Conservation (phyloP, 64 coral and sea anemone genomes). For the Dendronephthya gigantea region DNA sequence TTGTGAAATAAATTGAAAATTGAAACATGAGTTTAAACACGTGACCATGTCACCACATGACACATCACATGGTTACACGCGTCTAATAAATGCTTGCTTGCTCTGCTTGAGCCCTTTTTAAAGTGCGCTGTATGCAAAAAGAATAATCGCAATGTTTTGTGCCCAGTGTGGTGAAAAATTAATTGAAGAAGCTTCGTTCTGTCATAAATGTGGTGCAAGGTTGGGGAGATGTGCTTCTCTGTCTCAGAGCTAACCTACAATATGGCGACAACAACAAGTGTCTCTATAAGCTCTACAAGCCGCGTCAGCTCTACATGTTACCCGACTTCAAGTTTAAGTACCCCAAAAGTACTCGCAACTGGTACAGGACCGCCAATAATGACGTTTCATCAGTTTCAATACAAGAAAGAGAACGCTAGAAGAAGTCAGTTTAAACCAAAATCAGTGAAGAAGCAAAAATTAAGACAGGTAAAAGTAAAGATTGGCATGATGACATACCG, state of each 20-base stretch:
- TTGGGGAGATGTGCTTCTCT: not conserved
- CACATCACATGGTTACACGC: not conserved
- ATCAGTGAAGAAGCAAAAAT: not conserved
- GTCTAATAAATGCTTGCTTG: not conserved
- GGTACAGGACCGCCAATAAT: not conserved
- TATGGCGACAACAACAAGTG: not conserved
- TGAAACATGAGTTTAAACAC: too few species aligned
- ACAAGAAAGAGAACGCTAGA: not conserved
- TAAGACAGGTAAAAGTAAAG: not conserved
- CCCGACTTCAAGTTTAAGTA: not conserved
- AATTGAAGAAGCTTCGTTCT: not conserved
- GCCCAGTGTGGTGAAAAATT: not conserved
- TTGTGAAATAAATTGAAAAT: too few species aligned
- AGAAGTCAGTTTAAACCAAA: conserved; percentile 6
- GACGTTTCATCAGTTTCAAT: not conserved
- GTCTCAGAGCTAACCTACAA: not conserved
- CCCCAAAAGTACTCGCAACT: not conserved
- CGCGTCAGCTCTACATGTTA: too few species aligned
- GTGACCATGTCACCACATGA: too few species aligned
- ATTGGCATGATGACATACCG: not conserved
- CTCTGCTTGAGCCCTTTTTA: not conserved
- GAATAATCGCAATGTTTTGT: not conserved
- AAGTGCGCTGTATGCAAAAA: not conserved
- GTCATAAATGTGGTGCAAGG: not conserved
- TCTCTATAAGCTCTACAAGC: not conserved